These are phyloP conservation scores for Unio delphinus DNA, from an alignment of 2,888 invertebrate species.

Conservation along the genomic window DNA sequence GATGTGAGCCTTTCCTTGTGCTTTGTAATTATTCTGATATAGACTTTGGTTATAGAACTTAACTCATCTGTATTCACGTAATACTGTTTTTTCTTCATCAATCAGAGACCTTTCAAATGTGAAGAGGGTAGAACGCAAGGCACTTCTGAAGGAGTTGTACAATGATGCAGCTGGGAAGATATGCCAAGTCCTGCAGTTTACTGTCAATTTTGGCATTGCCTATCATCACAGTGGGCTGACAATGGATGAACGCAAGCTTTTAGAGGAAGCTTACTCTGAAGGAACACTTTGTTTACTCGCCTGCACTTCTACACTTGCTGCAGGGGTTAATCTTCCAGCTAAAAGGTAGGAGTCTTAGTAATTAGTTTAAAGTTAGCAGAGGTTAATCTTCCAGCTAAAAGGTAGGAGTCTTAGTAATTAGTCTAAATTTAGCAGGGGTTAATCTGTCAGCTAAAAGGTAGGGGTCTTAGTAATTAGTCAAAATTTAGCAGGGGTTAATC, in stretches of 20 bases:
- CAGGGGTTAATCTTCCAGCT: constrained; percentile 96
- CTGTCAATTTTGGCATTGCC: constrained; percentile 86
- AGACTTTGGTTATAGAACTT: no score
- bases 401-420: no score
- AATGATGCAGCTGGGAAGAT: constrained; percentile 79
- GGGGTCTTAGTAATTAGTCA: no score
- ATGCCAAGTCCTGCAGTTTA: constrained; percentile 79
- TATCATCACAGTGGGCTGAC: constrained; percentile 93
- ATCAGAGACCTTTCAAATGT: constrained; percentile 75
- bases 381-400: no score
- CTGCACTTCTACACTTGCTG: constrained; percentile 97
- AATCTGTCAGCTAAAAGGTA: no score
- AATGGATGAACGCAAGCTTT: constrained; percentile 85
- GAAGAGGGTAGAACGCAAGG: constrained; percentile 75
- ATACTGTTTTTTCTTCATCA: constrained; percentile 15
- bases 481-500: no score
- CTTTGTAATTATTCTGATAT: no score
- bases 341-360: constrained; percentile 74
- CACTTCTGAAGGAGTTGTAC: constrained; percentile 77
- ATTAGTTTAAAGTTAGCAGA: constrained; percentile 65
- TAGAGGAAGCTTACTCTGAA: constrained; percentile 85
- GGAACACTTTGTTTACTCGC: constrained; percentile 90
- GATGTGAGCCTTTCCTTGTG: no score
- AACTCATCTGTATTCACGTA: background rate
- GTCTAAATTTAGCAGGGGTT: no score